phyloP scores from a whole-genome alignment of 1,140 invertebrate species.

The Mercenaria mercenaria region DNA sequence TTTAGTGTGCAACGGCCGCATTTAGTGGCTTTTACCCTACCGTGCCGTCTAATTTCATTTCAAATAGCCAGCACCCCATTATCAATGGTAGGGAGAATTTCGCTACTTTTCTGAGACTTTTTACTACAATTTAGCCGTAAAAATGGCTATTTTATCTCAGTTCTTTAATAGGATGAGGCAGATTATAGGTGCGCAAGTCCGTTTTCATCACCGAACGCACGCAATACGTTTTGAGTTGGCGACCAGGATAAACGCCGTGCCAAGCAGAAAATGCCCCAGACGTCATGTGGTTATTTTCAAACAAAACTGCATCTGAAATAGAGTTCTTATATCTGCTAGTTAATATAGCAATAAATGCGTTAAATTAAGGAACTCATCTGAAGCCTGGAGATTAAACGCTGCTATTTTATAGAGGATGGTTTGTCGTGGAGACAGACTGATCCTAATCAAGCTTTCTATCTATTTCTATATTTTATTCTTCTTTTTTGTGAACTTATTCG shows the following conservation, averaged over 20 bases:
- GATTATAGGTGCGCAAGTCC: slow-evolving; percentile 11
- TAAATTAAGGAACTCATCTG: slow-evolving; percentile 38
- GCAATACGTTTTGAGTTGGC: slow-evolving; percentile 8
- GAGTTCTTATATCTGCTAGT: background rate
- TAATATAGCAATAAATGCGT: slow-evolving; percentile 33
- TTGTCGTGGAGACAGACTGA: background rate
- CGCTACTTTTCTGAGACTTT: slow-evolving; percentile 5
- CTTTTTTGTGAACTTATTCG: background rate
- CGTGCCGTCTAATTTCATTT: background rate
- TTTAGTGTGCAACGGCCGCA: background rate
- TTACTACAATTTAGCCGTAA: slow-evolving; percentile 18
- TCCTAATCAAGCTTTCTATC: slow-evolving; percentile 10
- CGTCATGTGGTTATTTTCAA: slow-evolving; percentile 58
- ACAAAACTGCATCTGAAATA: slow-evolving; percentile 40
- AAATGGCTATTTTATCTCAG: slow-evolving; percentile 46
- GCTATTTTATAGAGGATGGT: slow-evolving; percentile 12
- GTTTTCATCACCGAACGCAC: slow-evolving; percentile 15
- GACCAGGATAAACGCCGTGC: slow-evolving; percentile 1
- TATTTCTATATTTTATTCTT: slow-evolving; percentile 23
- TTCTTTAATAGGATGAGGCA: slow-evolving; percentile 39
- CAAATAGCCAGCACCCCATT: background rate
- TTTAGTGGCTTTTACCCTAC: background rate
- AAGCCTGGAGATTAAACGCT: slow-evolving; percentile 6
- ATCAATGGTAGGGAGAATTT: background rate
- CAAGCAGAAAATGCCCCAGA: background rate